These are phyloP conservation scores for Coregonus clupeaformis DNA, from an alignment of 2,113 vertebrate genomes.

Conservation along the genomic window DNA sequence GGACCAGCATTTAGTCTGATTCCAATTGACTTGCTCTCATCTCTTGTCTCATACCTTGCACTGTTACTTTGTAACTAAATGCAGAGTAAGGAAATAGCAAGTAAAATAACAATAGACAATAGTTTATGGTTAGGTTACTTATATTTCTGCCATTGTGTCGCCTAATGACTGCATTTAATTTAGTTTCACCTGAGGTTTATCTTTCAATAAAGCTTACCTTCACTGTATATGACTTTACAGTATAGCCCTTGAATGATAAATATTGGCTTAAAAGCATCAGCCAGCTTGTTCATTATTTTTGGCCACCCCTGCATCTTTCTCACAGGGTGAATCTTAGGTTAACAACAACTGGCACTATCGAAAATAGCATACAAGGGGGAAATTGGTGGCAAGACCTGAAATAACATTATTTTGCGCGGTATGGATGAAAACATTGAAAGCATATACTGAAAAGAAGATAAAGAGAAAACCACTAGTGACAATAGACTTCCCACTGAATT, in stretches of 20 bases:
- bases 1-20: neutral
- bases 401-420: conserved; percentile 16
- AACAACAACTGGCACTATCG: conserved; percentile 10
- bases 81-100: neutral
- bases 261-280: neutral
- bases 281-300: too few species aligned
- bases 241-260: neutral
- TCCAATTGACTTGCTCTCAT: neutral
- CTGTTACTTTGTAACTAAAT: conserved; percentile 36
- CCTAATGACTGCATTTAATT: neutral
- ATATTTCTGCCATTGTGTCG: neutral
- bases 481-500: neutral
- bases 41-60: conserved; percentile 45
- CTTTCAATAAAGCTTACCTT: conserved; percentile 6
- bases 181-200: conserved; percentile 2
- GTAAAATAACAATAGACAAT: conserved; percentile 1
- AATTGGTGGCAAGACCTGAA: conserved; percentile 21
- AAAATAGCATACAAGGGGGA: conserved; percentile 8
- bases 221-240: neutral
- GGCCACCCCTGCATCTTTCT: neutral
- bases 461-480: neutral
- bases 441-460: conserved; percentile 1
- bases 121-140: neutral
- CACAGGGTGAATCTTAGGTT: neutral
- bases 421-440: conserved; percentile 6